These are phyloP conservation scores for Tanypteryx hageni DNA, from an alignment of 2,888 invertebrate species.

Conservation along the genomic window DNA sequence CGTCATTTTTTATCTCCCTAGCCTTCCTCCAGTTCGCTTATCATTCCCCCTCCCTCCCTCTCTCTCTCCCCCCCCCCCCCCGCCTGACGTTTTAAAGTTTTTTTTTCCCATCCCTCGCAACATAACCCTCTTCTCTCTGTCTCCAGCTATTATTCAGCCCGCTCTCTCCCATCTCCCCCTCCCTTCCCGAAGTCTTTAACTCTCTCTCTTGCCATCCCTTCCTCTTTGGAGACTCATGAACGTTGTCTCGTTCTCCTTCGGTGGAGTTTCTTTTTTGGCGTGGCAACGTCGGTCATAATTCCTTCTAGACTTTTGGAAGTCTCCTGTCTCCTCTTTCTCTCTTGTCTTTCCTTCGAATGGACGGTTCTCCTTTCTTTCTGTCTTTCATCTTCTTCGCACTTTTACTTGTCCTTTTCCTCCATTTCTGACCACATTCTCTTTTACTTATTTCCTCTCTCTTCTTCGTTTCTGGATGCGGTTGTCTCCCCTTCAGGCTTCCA, in stretches of 20 bases:
- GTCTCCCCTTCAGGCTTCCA: no score
- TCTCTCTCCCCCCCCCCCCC: no score
- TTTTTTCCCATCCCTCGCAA: background rate
- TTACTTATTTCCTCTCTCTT: no score
- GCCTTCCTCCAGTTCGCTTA: slow-evolving; percentile 19
- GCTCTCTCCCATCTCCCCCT: background rate
- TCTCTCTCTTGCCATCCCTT: background rate
- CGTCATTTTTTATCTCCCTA: background rate
- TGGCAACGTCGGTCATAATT: background rate
- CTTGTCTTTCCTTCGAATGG: background rate
- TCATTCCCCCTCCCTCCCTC: background rate
- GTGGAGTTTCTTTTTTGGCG: background rate
- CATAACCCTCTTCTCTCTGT: background rate
- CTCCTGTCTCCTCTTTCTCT: background rate
- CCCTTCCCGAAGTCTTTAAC: background rate
- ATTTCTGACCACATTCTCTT: no score
- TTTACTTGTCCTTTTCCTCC: background rate
- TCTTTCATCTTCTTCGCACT: background rate
- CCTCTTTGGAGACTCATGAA: background rate
- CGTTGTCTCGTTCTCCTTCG: background rate
- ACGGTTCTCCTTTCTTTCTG: background rate
- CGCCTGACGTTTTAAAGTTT: slow-evolving; percentile 14
- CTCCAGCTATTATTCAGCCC: background rate
- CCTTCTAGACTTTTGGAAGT: background rate
- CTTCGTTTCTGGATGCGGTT: no score